phyloP scores from a whole-genome alignment of 2,797 vertebrate species.

The Premnoplex brunnescens region DNA sequence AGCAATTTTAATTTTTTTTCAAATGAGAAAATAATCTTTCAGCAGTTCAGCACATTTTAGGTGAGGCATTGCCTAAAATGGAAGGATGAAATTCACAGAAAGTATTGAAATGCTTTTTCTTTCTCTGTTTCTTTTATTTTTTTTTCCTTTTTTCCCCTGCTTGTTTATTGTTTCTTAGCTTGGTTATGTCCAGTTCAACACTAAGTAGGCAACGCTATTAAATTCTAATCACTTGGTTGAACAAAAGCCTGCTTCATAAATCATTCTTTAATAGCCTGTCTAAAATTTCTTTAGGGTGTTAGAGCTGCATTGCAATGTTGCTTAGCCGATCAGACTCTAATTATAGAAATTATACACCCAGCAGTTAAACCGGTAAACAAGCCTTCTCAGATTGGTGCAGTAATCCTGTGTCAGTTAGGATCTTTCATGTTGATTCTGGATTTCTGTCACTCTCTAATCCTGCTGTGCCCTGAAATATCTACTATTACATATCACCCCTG shows the following conservation, averaged over 20 bases:
- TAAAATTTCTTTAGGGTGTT: slow-evolving; percentile 68
- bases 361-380: slow-evolving; percentile 52
- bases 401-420: slow-evolving; percentile 4
- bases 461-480: background rate
- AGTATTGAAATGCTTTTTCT: background rate
- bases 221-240: slow-evolving; percentile 76
- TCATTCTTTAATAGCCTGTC: slow-evolving; percentile 76
- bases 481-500: background rate
- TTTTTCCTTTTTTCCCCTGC: background rate
- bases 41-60: background rate
- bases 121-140: too few species aligned
- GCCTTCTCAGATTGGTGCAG: background rate
- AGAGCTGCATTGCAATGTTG: slow-evolving; percentile 36
- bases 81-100: background rate
- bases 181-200: slow-evolving; percentile 49
- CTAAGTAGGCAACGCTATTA: slow-evolving; percentile 69
- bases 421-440: slow-evolving; percentile 14
- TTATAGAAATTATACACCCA: slow-evolving; percentile 64
- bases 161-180: slow-evolving; percentile 27
- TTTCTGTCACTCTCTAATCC: slow-evolving; percentile 1
- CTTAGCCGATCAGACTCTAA: slow-evolving; percentile 45
- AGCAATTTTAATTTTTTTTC: background rate
- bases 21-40: background rate
- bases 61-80: background rate
- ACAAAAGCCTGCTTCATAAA: slow-evolving; percentile 75